A percentile compares a stretch with the other conserved stretches of the same genome.
These are phyloP conservation scores for Penaeus vannamei DNA, from an alignment of 1,140 invertebrate genomes.

Conservation along the genomic window DNA sequence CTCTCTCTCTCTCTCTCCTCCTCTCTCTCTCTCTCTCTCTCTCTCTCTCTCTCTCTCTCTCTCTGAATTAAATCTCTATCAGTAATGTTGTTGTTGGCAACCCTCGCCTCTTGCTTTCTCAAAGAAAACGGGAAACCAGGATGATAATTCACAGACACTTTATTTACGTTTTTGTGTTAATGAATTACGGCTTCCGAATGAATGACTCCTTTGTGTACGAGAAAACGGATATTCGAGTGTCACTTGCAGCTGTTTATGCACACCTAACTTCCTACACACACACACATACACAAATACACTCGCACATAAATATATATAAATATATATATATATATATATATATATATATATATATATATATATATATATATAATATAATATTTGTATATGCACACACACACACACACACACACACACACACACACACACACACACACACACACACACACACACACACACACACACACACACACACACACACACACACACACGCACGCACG, in stretches of 20 bases:
- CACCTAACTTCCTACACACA: no score
- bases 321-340: no score
- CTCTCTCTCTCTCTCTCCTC: slow-evolving; percentile 3
- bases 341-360: no score
- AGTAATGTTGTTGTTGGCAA: no score
- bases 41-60: slow-evolving; percentile 17
- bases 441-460: slow-evolving; percentile 11
- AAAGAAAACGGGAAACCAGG: neutral
- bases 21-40: slow-evolving; percentile 1
- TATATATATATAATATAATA: neutral
- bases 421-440: slow-evolving; percentile 1
- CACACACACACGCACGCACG: slow-evolving; percentile 10
- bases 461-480: slow-evolving; percentile 11
- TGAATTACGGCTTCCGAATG: no score
- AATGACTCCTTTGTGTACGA: no score
- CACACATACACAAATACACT: no score
- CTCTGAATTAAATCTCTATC: neutral
- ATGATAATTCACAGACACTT: neutral
- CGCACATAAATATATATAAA: no score
- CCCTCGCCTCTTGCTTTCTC: neutral
- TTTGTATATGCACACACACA: slow-evolving; percentile 6
- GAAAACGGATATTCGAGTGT: no score
- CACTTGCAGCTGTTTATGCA: no score
- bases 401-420: slow-evolving; percentile 1
- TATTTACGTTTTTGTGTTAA: neutral